These are phyloP conservation scores for Falco naumanni DNA, from an alignment of 2,797 vertebrate species.

Conservation along the genomic window DNA sequence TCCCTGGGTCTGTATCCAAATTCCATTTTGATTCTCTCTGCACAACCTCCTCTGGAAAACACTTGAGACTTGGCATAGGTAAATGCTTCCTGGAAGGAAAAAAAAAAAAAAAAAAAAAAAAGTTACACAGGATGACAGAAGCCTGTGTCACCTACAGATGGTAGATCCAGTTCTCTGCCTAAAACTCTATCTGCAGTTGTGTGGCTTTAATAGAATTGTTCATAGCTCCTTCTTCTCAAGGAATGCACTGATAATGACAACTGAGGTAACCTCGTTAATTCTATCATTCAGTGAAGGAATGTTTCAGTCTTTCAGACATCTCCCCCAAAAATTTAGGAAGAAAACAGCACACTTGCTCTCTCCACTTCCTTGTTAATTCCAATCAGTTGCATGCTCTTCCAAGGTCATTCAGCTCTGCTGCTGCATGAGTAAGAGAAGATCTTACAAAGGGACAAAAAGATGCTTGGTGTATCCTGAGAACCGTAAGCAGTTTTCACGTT, in stretches of 20 bases:
- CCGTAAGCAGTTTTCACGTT: neutral
- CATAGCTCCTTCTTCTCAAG: neutral
- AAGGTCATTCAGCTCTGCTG: neutral
- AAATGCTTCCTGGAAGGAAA: neutral
- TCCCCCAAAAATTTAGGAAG: neutral
- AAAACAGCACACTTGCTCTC: neutral
- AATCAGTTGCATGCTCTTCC: neutral
- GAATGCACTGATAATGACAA: fast-evolving
- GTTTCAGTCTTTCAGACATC: neutral
- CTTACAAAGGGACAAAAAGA: neutral
- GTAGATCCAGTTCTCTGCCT: neutral
- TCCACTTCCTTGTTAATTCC: neutral
- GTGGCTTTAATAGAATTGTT: neutral
- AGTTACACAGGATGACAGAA: neutral
- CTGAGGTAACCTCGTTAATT: neutral
- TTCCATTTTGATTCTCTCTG: neutral
- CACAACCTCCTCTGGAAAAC: neutral
- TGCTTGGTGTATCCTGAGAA: neutral
- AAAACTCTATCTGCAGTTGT: neutral
- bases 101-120: neutral
- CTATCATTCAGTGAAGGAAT: neutral
- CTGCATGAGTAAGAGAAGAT: neutral
- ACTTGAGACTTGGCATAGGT: neutral
- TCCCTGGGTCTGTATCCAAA: neutral
- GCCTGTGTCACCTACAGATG: neutral